These are phyloP conservation scores for Heterotis niloticus DNA, from an alignment of 2,113 vertebrate species.

Conservation along the genomic window DNA sequence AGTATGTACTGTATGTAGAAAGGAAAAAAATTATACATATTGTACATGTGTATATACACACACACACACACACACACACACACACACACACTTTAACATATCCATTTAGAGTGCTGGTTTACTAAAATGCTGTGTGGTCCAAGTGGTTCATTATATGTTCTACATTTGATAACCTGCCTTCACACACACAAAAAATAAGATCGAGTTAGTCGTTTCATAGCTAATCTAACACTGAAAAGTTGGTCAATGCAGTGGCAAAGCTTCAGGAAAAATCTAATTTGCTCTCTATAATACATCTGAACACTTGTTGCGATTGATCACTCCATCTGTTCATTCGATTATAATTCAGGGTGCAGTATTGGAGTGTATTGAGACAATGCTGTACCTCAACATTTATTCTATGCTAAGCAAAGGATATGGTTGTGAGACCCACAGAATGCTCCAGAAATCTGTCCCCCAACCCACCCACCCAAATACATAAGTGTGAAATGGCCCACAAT, in stretches of 20 bases:
- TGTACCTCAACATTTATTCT: background rate
- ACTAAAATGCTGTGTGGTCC: background rate
- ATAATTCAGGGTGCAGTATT: background rate
- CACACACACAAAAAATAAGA: conserved; percentile 6
- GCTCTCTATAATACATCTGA: background rate
- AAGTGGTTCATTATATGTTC: background rate
- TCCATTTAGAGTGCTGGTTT: conserved; percentile 30
- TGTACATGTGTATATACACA: too few species aligned
- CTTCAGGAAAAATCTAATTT: background rate
- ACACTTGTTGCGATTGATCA: background rate
- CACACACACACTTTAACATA: conserved; percentile 50
- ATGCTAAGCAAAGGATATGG: too few species aligned
- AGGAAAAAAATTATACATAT: conserved; percentile 48
- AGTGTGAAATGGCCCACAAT: background rate
- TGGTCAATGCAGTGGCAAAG: background rate
- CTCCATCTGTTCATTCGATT: background rate
- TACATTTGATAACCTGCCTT: background rate
- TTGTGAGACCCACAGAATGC: too few species aligned
- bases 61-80: conserved; percentile 55
- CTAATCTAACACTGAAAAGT: background rate
- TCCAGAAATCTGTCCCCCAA: too few species aligned
- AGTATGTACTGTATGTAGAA: conserved; percentile 35
- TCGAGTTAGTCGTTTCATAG: background rate
- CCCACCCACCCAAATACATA: background rate
- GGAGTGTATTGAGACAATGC: background rate